Conservation (phyloP, 2,797 vertebrate genomes). For the Molossus alvarezi region DNA sequence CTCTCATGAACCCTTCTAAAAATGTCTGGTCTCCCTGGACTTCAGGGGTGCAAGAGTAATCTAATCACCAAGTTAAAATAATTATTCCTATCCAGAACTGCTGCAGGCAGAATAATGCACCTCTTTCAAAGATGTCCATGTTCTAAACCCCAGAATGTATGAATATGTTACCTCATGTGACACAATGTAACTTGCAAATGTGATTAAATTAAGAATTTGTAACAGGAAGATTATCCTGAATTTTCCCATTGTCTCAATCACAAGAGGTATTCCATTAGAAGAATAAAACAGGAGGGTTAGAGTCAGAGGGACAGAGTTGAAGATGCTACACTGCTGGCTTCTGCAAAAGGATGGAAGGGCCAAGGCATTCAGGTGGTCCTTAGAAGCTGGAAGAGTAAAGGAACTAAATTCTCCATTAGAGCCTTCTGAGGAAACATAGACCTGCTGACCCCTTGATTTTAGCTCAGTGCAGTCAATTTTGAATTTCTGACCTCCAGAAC, state of each 20-base stretch:
- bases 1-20: background rate
- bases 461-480: background rate
- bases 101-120: background rate
- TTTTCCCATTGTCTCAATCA: background rate
- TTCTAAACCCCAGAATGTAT: background rate
- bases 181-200: slow-evolving; percentile 51
- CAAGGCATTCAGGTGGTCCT: background rate
- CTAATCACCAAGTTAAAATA: background rate
- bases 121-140: background rate
- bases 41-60: background rate
- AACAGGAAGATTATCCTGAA: background rate
- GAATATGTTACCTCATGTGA: background rate
- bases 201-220: slow-evolving; percentile 13
- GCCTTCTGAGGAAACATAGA: background rate
- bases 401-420: background rate
- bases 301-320: background rate
- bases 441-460: background rate
- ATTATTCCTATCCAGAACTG: background rate
- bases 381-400: background rate
- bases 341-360: background rate
- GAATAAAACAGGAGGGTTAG: background rate
- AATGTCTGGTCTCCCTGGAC: background rate
- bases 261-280: background rate
- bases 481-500: background rate
- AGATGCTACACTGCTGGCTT: background rate